phyloP scores from a whole-genome alignment of 2,888 invertebrate genomes.

The Lucinisca nassula region DNA sequence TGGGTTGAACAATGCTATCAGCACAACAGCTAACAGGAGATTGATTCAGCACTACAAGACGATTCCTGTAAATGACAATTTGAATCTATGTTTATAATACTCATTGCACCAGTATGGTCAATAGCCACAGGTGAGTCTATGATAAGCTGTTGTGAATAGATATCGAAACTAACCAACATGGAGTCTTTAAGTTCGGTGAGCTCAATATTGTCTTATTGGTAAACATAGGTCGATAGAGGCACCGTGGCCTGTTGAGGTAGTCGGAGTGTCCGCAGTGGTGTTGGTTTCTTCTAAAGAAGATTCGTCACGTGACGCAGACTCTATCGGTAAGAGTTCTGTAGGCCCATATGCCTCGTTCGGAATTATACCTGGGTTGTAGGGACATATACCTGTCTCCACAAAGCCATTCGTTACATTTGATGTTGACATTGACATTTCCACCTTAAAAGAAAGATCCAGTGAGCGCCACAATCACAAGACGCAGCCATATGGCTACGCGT shows the following conservation, averaged over 20 bases:
- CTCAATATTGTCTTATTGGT: background rate
- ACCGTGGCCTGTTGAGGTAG: background rate
- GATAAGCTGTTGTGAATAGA: background rate
- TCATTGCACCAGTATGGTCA: background rate
- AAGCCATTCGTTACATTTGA: slow-evolving; percentile 12
- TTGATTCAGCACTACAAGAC: background rate
- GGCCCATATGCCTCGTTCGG: slow-evolving; percentile 5
- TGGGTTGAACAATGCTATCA: background rate
- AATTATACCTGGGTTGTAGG: slow-evolving; percentile 13
- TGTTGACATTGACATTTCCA: background rate
- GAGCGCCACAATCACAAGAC: slow-evolving; percentile 9
- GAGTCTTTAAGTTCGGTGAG: background rate
- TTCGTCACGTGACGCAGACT: background rate
- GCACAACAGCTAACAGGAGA: background rate
- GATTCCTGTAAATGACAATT: background rate
- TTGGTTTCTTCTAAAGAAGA: background rate
- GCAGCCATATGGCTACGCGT: slow-evolving; percentile 39
- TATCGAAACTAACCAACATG: background rate
- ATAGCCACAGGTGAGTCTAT: slow-evolving; percentile 20
- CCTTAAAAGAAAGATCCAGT: slow-evolving; percentile 15
- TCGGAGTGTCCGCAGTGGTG: background rate
- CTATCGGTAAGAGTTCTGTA: background rate
- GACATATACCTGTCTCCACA: slow-evolving; percentile 26
- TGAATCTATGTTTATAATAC: background rate
- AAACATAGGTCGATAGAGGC: background rate